Base-by-base conservation (phyloP, 2,113 vertebrate genomes). In the Myiopsitta monachus region DNA sequence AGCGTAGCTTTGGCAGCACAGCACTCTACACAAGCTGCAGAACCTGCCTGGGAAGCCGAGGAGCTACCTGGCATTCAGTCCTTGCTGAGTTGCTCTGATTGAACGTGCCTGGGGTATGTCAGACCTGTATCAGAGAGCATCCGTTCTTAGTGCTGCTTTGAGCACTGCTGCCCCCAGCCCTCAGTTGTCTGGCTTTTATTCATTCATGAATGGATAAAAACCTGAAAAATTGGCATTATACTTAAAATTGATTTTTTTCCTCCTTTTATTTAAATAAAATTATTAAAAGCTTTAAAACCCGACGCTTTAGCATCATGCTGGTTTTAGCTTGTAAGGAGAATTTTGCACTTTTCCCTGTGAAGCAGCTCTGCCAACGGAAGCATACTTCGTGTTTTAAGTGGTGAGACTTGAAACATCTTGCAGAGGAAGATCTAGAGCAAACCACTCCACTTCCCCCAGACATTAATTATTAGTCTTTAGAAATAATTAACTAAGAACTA, bases 401-500 rank as follows among this genome's bases (percentile, higher is more conserved):
- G 33, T 13, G 7, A 67, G 22, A 5, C 46, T 86, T 47, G 0
- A 31, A 67, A 14, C 66, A 9, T 76, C 31, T 57, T 64, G 43
- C 38, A 5, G 30, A 47, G 88, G 73, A 69, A 15, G 80, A 61
- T 68, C 44, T 44, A 79, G 70, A 80, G 51, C 59, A 67, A 76
- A 68, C 36, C 67, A 28, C 76, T 78, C 8, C 61, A n/a, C 39
- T 66, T 95, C 77, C 55, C 41, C 55, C 69, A 75, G 33, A 28
- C 17, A 14, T 73, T 81, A 83, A 79, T 94, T 87, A 87, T 38
- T 57, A 30, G 51, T 83, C 52, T 82, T 92, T 22, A 92, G 85
- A 67, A 97, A 96, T 97, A 93, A 97, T 97, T 97, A 96, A 96
- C 96, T 38, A 10, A 6, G 44, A 49, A 52, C 36, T 90, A 19